These are phyloP conservation scores for Leptinotarsa undecemlineata DNA, from an alignment of 1,140 invertebrate species.

Conservation along the genomic window DNA sequence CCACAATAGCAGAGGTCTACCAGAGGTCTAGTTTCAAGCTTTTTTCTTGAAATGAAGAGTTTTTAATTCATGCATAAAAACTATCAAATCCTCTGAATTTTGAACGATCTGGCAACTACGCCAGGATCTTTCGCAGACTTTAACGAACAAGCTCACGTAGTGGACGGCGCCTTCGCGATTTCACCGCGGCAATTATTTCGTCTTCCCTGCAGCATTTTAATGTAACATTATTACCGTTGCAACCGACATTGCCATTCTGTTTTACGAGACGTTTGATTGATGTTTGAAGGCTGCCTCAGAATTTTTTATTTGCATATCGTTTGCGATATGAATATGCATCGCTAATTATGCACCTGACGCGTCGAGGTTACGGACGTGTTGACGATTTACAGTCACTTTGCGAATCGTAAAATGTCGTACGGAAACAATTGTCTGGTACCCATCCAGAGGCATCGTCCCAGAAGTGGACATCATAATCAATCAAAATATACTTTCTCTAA, in stretches of 20 bases:
- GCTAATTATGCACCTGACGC: not conserved
- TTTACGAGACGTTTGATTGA: constrained; percentile 15
- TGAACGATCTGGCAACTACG: not conserved
- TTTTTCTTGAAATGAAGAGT: too few species aligned
- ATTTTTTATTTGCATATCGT: constrained; percentile 14
- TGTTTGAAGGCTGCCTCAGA: constrained; percentile 6
- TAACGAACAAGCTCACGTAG: constrained; percentile 15
- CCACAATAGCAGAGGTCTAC: too few species aligned
- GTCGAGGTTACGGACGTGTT: not conserved
- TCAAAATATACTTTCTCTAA: too few species aligned
- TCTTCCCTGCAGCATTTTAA: constrained; percentile 18
- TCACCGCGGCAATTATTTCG: constrained; percentile 14
- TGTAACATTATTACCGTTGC: constrained; percentile 1
- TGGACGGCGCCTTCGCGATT: constrained; percentile 20
- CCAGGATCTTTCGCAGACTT: not conserved
- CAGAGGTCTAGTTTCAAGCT: too few species aligned
- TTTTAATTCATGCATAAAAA: too few species aligned
- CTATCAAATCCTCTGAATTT: not conserved
- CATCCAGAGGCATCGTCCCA: too few species aligned
- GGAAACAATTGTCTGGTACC: not conserved
- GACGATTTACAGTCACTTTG: not conserved
- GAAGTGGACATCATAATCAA: too few species aligned
- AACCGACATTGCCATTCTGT: constrained; percentile 1
- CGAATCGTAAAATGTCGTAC: not conserved
- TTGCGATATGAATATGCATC: constrained; percentile 8